Conservation (phyloP, 2,888 invertebrate genomes). For the Cryptocephalus primarius region DNA sequence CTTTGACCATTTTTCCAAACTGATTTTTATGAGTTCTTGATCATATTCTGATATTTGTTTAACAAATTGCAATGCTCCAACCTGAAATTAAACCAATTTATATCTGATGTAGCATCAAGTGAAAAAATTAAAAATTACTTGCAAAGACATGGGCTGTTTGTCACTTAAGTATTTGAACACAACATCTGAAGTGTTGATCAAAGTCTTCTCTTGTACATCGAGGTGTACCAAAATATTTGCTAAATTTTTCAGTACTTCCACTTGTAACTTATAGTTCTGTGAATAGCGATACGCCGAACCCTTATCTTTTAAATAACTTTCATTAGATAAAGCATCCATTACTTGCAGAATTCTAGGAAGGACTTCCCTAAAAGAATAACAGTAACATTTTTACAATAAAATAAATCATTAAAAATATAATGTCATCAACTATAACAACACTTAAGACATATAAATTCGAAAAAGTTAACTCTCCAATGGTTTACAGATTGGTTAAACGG, state of each 20-base stretch:
- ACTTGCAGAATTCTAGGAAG: conserved; percentile 50
- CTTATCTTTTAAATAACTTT: conserved; percentile 48
- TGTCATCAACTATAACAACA: no score
- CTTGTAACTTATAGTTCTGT: conserved; percentile 47
- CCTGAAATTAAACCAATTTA: not conserved
- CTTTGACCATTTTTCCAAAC: not conserved
- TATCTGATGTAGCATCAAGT: no score
- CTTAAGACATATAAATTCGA: no score
- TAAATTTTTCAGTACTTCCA: conserved; percentile 39
- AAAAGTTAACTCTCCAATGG: not conserved
- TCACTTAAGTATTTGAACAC: conserved; percentile 45
- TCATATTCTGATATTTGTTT: not conserved
- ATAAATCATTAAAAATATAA: no score
- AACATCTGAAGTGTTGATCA: conserved; percentile 36
- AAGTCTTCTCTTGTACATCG: conserved; percentile 35
- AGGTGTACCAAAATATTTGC: conserved; percentile 40
- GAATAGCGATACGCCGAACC: conserved; percentile 47
- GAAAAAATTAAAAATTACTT: conserved; percentile 40
- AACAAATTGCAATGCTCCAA: not conserved
- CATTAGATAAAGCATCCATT: conserved; percentile 41
- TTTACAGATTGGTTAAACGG: not conserved
- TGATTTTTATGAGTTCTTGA: not conserved
- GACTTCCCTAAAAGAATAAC: conserved; percentile 46
- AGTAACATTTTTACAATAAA: not conserved
- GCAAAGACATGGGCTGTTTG: conserved; percentile 51